Conservation (phyloP, 2,113 vertebrate species). For the Aegithalos caudatus region DNA sequence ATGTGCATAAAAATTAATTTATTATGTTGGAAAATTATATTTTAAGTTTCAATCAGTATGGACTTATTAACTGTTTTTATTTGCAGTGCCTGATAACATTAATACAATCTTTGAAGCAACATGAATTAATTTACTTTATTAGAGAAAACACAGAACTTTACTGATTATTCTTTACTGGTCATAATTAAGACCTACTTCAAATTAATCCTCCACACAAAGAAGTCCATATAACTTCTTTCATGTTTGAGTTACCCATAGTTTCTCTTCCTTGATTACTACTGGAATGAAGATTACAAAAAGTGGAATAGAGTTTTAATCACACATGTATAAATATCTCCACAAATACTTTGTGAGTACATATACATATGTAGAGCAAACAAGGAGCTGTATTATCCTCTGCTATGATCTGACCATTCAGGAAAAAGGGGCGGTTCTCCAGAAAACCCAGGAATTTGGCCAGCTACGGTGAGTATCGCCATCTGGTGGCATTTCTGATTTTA, state of each 20-base stretch:
- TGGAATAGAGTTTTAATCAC: background rate
- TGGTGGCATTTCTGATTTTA: background rate
- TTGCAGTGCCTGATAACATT: background rate
- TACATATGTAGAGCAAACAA: background rate
- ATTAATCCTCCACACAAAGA: background rate
- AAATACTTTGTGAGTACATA: background rate
- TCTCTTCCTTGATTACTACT: background rate
- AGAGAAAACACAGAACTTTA: background rate
- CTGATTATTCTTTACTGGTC: background rate
- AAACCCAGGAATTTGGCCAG: background rate
- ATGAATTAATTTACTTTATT: background rate
- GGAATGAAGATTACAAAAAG: background rate
- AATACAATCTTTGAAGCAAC: background rate
- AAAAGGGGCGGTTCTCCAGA: rapidly evolving
- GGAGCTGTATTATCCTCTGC: background rate
- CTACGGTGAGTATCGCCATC: background rate
- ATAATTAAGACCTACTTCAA: background rate
- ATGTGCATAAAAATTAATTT: background rate
- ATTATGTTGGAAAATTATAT: background rate
- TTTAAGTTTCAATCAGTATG: background rate
- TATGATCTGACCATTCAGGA: background rate
- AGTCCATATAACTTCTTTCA: background rate
- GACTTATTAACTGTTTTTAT: background rate
- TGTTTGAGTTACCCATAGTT: background rate
- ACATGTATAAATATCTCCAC: background rate